Percentiles rank a stretch among this genome's conserved stretches.
Evolutionary conservation across 2,113 vertebrate genomes (phyloP).

Genomic region (Maccullochella peelii): DNA sequence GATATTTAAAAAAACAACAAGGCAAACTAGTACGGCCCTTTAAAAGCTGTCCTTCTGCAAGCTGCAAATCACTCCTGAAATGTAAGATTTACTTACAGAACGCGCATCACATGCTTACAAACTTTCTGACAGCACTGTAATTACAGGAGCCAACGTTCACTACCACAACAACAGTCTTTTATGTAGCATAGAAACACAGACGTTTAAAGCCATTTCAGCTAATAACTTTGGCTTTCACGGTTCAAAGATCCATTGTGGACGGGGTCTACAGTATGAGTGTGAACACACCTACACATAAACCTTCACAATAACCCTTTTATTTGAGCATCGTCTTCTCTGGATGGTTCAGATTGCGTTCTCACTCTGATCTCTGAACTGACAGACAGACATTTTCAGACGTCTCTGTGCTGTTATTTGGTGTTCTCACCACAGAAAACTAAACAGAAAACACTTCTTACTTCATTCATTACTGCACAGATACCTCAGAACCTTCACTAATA

Average conservation of each 20-base stretch:
- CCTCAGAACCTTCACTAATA: neutral
- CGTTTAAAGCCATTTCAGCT: neutral
- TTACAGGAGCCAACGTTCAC: neutral
- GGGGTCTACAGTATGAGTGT: neutral
- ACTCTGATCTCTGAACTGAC: neutral
- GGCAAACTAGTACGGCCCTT: neutral
- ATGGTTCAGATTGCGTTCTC: neutral
- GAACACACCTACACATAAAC: neutral
- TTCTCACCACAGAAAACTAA: constrained; percentile 4
- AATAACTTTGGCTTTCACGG: neutral
- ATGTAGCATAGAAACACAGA: neutral
- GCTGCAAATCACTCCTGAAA: neutral
- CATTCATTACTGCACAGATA: neutral
- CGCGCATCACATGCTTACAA: neutral
- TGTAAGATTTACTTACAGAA: neutral
- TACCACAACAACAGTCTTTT: neutral
- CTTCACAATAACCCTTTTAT: neutral
- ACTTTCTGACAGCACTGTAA: neutral
- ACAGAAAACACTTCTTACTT: constrained; percentile 40
- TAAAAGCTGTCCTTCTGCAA: neutral
- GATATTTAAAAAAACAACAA: constrained; percentile 2
- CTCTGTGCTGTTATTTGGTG: constrained; percentile 2
- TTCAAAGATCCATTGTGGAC: neutral
- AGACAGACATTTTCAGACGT: constrained; percentile 4
- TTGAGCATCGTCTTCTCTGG: neutral